Conservation (phyloP, 2,797 vertebrate genomes). For the Parauchenoglanis ngamensis region DNA sequence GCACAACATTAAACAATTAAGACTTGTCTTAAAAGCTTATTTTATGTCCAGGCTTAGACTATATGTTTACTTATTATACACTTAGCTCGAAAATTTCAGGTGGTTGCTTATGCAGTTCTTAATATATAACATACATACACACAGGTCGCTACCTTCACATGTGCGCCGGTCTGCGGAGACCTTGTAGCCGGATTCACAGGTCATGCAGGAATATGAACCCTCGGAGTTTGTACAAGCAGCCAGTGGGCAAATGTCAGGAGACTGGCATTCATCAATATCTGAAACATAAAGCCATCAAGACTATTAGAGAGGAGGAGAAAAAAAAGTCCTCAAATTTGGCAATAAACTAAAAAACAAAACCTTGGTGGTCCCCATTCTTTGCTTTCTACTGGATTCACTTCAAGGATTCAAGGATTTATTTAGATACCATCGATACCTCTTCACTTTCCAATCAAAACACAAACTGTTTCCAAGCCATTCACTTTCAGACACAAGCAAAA, state of each 20-base stretch:
- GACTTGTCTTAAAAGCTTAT: not conserved
- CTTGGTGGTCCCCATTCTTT: conserved; percentile 30
- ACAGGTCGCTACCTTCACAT: conserved; percentile 71
- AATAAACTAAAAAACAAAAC: not conserved
- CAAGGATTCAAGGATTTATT: conserved; percentile 32
- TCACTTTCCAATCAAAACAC: conserved; percentile 48
- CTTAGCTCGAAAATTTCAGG: not conserved
- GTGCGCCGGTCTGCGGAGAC: conserved; percentile 59
- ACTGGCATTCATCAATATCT: conserved; percentile 92
- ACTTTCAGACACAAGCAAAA: conserved; percentile 4
- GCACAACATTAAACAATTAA: not conserved
- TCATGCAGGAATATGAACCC: conserved; percentile 73
- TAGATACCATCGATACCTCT: conserved; percentile 44
- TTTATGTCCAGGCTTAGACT: not conserved
- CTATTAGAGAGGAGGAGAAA: conserved; percentile 18
- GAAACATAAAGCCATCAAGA: conserved; percentile 46
- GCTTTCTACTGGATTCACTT: conserved; percentile 11
- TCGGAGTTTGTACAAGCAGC: conserved; percentile 74
- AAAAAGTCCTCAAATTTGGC: not conserved
- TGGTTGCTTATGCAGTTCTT: not conserved
- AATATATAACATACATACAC: not conserved
- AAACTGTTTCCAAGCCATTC: conserved; percentile 24
- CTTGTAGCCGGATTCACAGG: conserved; percentile 69
- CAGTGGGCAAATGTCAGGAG: conserved; percentile 64
- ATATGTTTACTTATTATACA: not conserved